Conservation (phyloP, 2,797 vertebrate genomes). For the Trachurus trachurus region DNA sequence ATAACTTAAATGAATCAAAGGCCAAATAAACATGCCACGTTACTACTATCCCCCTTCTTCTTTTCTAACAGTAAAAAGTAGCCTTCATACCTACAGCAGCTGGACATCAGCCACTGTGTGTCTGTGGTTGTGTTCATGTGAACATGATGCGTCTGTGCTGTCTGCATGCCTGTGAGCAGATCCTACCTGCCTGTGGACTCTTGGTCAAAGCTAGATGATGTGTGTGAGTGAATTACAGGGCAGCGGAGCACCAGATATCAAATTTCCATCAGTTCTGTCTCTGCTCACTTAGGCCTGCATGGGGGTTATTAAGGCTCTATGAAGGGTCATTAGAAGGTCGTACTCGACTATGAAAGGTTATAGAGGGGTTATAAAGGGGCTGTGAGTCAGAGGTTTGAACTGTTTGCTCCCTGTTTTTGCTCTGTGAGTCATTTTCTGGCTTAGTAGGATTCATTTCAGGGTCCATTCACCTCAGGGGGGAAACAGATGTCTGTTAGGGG, state of each 20-base stretch:
- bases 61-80: conserved; percentile 19
- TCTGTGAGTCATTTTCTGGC: conserved; percentile 77
- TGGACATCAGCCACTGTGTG: conserved; percentile 5
- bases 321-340: conserved; percentile 70
- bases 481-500: conserved; percentile 74
- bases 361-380: conserved; percentile 57
- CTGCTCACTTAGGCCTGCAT: conserved; percentile 58
- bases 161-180: conserved; percentile 15
- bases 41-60: conserved; percentile 10
- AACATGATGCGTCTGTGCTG: not conserved
- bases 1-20: conserved; percentile 60
- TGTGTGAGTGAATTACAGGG: conserved; percentile 55
- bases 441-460: conserved; percentile 78
- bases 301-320: conserved; percentile 62
- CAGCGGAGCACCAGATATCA: conserved; percentile 56
- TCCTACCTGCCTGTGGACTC: conserved; percentile 28
- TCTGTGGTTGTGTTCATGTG: not conserved
- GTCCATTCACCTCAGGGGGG: conserved; percentile 68
- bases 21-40: conserved; percentile 52
- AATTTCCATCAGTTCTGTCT: conserved; percentile 69
- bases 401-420: conserved; percentile 52
- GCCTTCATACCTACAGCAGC: conserved; percentile 8
- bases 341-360: conserved; percentile 62
- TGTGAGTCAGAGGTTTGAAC: conserved; percentile 75
- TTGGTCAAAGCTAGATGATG: conserved; percentile 41